Evolutionary conservation across 2,113 vertebrate genomes (phyloP).

Genomic region (Halichoerus grypus): DNA sequence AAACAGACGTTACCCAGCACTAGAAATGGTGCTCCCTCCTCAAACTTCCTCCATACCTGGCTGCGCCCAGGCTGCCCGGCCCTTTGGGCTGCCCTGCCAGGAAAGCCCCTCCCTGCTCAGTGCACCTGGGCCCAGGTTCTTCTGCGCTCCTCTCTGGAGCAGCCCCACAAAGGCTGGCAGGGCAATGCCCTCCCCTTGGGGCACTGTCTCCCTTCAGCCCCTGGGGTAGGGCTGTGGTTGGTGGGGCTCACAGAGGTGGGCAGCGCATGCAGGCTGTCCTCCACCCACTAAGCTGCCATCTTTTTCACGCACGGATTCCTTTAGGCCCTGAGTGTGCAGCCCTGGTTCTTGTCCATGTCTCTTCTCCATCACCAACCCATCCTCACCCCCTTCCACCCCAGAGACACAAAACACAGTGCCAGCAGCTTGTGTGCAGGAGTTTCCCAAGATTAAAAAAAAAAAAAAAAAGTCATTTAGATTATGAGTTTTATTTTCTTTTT

Average conservation of each 20-base stretch:
- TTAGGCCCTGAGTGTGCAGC: neutral
- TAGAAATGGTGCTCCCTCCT: neutral
- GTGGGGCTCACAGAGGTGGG: neutral
- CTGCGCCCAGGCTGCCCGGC: neutral
- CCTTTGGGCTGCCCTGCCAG: neutral
- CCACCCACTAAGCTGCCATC: neutral
- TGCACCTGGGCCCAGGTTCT: neutral
- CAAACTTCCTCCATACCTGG: neutral
- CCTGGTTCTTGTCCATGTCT: neutral
- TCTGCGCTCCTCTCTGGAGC: neutral
- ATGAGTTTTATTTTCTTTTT: neutral
- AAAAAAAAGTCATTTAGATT: neutral
- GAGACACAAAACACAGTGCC: neutral
- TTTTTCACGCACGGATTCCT: neutral
- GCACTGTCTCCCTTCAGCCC: neutral
- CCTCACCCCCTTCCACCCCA: neutral
- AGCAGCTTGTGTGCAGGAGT: neutral
- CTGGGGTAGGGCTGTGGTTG: neutral
- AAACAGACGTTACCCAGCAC: neutral
- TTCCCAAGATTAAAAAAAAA: neutral
- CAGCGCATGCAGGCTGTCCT: accelerated
- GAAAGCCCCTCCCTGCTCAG: neutral
- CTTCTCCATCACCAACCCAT: neutral
- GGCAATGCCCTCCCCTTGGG: neutral
- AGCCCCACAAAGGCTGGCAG: neutral